Base-by-base conservation (phyloP, 2,888 invertebrate genomes). In the Harpalus rubripes region DNA sequence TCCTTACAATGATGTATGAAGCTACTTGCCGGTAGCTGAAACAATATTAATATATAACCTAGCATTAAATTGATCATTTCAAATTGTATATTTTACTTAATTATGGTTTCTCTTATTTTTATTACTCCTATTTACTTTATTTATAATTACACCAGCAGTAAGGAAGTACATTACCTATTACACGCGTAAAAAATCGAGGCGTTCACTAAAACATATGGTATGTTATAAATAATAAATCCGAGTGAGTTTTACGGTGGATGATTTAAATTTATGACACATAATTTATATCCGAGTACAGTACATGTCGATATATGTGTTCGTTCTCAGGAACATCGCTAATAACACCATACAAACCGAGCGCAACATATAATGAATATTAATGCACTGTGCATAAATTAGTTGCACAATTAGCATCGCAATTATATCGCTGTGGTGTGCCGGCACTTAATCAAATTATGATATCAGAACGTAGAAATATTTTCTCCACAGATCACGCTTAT, bases 391-490 rank as follows among this genome's bases (percentile, higher is more conserved):
- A 89, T 90, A 90, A 90, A 90, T 90, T 89, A 89, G 88, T 88
- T 87, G 88, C 88, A 89, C 90, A 90, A 90, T 90, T 90, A 90
- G 89, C 88, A 87, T 89, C 88, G 90, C 89, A 90, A 90, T 90
- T 90, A 90, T 88, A 88, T 87, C 89, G 74, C 89, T 86, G 89
- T 88, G 87, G 89, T 89, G 86, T 87, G 87, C 86, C 89, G 87
- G 88, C 88, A 87, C 87, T 89, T 89, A 88, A 89, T 89, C 88
- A 88, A 89, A 89, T 89, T 89, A 89, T 89, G 88, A 89, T 89
- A 88, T 90, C 89, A 87, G 87, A 87, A 85, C 85, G 84, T 74
- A 86, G 86, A 87, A 86, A 86, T 84, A 85, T 85, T 86, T 87
- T 56, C 58, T 56, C 10, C 32, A n/a, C 8, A 56, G 59, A 18